These are phyloP conservation scores for Acanthopleura granulata DNA, from an alignment of 2,888 invertebrate species.

Conservation along the genomic window DNA sequence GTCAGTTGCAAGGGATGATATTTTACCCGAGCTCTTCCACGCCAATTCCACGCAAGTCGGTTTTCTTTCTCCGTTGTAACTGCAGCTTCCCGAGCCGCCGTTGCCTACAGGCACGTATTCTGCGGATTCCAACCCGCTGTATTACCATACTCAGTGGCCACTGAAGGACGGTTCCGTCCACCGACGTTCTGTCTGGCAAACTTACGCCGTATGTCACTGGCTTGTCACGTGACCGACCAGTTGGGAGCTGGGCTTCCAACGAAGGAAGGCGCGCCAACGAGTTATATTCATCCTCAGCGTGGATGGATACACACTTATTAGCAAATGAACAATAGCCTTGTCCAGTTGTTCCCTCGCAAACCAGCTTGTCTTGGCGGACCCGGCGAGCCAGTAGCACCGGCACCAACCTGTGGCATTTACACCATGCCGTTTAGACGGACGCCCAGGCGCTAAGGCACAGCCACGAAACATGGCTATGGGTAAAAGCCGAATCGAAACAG, in stretches of 20 bases:
- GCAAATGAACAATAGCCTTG: conserved; percentile 2
- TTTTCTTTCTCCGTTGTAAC: not conserved
- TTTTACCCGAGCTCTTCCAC: not conserved
- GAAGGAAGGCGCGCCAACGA: not conserved
- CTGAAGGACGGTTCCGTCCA: not conserved
- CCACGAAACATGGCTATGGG: too few relatives aligned
- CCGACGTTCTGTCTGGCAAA: not conserved
- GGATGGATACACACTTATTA: not conserved
- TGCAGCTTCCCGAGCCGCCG: not conserved
- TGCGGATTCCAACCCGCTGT: not conserved
- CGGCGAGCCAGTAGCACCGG: too few relatives aligned
- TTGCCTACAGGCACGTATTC: not conserved
- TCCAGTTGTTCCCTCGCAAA: not conserved
- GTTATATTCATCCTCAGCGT: not conserved
- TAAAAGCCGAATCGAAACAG: too few relatives aligned
- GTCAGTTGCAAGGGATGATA: not conserved
- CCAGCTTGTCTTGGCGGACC: too few relatives aligned
- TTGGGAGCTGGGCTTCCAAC: not conserved
- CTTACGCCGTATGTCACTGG: not conserved
- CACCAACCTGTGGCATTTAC: too few relatives aligned
- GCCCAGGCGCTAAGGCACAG: too few relatives aligned
- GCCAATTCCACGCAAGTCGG: not conserved
- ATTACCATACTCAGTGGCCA: conserved; percentile 9
- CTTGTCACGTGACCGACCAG: conserved; percentile 1
- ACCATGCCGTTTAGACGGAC: too few relatives aligned